A percentile compares a stretch with the other conserved stretches of the same genome.
Evolutionary conservation across 2,888 invertebrate genomes (phyloP).

Genomic region (Eupsilia transversa): DNA sequence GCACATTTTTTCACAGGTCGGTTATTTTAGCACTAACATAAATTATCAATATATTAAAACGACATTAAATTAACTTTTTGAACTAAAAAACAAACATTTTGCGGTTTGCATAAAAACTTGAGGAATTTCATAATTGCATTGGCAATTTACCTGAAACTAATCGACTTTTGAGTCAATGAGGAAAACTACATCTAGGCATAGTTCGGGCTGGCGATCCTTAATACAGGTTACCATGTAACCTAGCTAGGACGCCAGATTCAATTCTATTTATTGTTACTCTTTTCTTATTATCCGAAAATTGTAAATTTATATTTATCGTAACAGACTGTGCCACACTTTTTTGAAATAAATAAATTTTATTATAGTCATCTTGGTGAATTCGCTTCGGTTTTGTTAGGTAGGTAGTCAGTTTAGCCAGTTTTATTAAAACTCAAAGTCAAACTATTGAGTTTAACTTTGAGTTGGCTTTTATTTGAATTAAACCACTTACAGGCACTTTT

Average conservation of each 20-base stretch:
- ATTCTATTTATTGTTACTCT: no score
- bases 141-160: constrained; percentile 7
- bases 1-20: not conserved
- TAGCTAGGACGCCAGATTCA: no score
- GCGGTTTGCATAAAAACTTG: constrained; percentile 6
- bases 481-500: not conserved
- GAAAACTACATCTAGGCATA: not conserved
- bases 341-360: no score
- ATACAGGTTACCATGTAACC: no score
- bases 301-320: no score
- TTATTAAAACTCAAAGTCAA: not conserved
- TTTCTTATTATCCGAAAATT: no score
- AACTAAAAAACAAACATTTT: not conserved
- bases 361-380: not conserved
- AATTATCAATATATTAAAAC: not conserved
- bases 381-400: not conserved
- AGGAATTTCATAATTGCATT: constrained; percentile 13
- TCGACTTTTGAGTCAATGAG: constrained; percentile 1
- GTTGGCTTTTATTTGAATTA: not conserved
- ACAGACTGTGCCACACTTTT: no score
- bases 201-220: no score
- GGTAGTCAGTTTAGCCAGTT: not conserved
- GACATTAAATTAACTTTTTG: not conserved
- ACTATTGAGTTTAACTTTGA: no score
- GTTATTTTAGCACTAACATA: not conserved